A percentile compares a stretch with the other conserved stretches of the same genome.
Conservation (phyloP, 2,797 vertebrate genomes). For the Fringilla coelebs region DNA sequence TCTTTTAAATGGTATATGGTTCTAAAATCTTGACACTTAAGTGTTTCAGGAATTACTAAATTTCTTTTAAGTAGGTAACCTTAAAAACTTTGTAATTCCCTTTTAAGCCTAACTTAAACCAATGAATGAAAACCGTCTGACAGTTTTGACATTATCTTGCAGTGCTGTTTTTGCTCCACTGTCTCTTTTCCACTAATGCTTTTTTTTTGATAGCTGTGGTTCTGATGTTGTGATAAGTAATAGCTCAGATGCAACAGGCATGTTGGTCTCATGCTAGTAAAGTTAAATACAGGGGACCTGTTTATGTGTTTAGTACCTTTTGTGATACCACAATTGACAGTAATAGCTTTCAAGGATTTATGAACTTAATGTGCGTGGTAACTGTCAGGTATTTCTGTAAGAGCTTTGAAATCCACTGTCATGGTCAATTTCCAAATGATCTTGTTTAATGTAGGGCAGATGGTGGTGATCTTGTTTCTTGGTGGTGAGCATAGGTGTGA, state of each 20-base stretch:
- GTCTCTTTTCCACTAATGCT: not conserved
- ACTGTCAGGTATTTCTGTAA: not conserved
- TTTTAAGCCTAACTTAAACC: not conserved
- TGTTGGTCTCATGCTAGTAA: not conserved
- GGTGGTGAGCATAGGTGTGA: not conserved
- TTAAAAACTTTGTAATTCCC: not conserved
- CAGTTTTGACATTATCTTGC: not conserved
- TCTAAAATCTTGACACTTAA: not conserved
- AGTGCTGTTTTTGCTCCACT: not conserved
- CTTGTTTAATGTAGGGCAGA: not conserved
- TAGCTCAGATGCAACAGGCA: not conserved
- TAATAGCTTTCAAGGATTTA: not conserved
- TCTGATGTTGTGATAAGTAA: not conserved
- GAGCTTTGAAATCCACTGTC: not conserved
- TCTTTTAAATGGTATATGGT: not conserved
- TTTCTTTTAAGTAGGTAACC: not conserved
- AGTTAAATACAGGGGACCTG: not conserved
- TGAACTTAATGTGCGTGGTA: not conserved
- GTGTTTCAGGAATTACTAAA: not conserved
- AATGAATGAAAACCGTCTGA: not conserved
- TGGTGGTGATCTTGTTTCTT: not conserved
- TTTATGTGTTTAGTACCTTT: not conserved
- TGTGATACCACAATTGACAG: not conserved
- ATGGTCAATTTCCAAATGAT: not conserved
- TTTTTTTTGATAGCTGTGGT: not conserved